Evolutionary conservation across 2,888 invertebrate species (phyloP), one percentile per base, ranked within the genome.

Genomic region (Lycia hirtaria): DNA sequence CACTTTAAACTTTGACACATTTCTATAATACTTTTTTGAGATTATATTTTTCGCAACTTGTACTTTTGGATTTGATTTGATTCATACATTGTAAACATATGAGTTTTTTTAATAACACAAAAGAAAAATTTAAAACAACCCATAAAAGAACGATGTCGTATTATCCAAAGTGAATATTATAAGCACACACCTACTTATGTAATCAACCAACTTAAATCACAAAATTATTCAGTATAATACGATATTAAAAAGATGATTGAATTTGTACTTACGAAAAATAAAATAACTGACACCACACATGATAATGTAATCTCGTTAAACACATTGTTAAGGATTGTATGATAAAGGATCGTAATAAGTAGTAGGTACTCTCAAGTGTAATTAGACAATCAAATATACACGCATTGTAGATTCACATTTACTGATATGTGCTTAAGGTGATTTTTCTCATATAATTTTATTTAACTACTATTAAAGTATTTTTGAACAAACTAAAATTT

Each of bases 251-350:
- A 9, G 10, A 37, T 37, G 2, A 22, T 43, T 45, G 22, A 38
- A 24, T 26, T 20, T 33, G 30, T 35, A 35, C 19, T 33, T 17
- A 40, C 53, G 33, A 59, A 53, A 56, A 58, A 59, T 56, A 47
- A 48, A 38, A 47, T 43, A 60, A 62, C 55, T 41, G 15, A 33
- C 41, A 56, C 15, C 60, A 56, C 33, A 51, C 52, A 49, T 58
- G 49, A 22, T 54, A 62, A 54, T 20, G 19, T 60, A 63, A 61
- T 15, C 26, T 41, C 40, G 53, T 43, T 48, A 57, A 47, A 61
- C 52, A 54, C 41, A 45, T 44, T 51, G 20, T 55, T 60, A 62
- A 47, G 44, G 44, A 54, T 51, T 41, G 56, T 63, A 62, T 57
- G 44, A 22, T 59, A 53, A 40, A 57, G 47, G 33, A 56, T 56